Base-by-base conservation (phyloP, 2,113 vertebrate genomes). In the Aphyosemion australe region DNA sequence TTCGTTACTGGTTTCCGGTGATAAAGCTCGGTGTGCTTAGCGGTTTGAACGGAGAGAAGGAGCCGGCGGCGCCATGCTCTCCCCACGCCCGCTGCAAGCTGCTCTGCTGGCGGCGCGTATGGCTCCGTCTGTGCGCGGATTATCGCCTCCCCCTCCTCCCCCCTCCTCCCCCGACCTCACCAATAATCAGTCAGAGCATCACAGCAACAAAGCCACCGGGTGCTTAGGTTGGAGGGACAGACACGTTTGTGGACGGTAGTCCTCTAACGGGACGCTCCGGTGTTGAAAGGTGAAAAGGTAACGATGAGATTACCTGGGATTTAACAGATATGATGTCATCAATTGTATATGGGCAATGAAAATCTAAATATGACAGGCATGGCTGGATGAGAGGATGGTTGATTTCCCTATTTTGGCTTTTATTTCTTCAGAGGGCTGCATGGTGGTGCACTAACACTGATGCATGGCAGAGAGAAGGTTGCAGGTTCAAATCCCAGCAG, bases 151-250 rank as follows among this genome's bases (percentile, higher is more conserved):
- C 93, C 93, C 91, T 93, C 16, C 32, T 20, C 45, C 46, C 16
- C 18, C n/a, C 59, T 39, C 69, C 93, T 91, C 52, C 71, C 53
- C 66, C 89, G 51, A 90, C 91, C 94, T 86, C 92, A 89, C 88
- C 92, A 94, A 94, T 95, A 93, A 95, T 94, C 95, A 93, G 93
- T 86, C 92, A 92, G 93, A 94, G 95, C 93, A 94, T 94, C 88
- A 84, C 51, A 61, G 76, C 93, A 93, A 92, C 93, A 88, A 16
- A 45, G 43, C 43, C 2, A 49, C 57, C 1, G 90, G 78, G 83
- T 79, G 90, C 86, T 69, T 57, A 19, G 48, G 73, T 16, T 60
- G 60, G 69, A 47, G 57, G 89, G 91, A 86, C 82, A 89, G 89
- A 86, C 90, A 84, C 93, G 57, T 58, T 61, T 61, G 19, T 68